A percentile compares a stretch with the other conserved stretches of the same genome.
Evolutionary conservation across 2,113 vertebrate genomes (phyloP).

Genomic region (Cavia aperea): DNA sequence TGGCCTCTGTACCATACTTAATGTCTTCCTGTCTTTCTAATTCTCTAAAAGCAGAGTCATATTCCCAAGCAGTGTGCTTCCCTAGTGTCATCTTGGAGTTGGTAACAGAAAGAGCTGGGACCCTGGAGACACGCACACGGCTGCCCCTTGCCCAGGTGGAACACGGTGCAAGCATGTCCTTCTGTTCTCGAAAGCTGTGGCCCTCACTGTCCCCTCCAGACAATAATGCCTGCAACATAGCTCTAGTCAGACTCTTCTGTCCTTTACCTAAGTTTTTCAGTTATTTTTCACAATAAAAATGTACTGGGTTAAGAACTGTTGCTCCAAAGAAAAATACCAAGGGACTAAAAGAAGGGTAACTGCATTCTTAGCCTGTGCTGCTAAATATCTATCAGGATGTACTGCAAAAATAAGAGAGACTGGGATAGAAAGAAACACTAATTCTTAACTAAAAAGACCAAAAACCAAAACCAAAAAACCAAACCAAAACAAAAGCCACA

Average conservation of each 20-base stretch:
- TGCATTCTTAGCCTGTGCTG: slow-evolving; percentile 21
- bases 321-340: slow-evolving; percentile 41
- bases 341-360: slow-evolving; percentile 15
- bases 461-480: neutral
- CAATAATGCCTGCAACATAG: neutral
- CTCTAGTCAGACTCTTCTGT: slow-evolving; percentile 7
- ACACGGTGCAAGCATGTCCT: neutral
- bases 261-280: slow-evolving; percentile 39
- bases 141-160: neutral
- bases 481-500: neutral
- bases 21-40: slow-evolving; percentile 39
- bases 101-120: neutral
- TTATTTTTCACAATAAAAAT: slow-evolving; percentile 48
- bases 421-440: neutral
- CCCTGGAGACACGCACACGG: slow-evolving; percentile 2
- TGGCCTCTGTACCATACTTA: slow-evolving; percentile 31
- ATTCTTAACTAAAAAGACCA: neutral
- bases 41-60: slow-evolving; percentile 36
- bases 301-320: slow-evolving; percentile 20
- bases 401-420: slow-evolving; percentile 11
- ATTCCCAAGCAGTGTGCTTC: slow-evolving; percentile 27
- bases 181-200: neutral
- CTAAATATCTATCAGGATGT: neutral
- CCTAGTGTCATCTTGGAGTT: slow-evolving; percentile 8
- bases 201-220: neutral